Percentiles rank a stretch among this genome's conserved stretches.
Evolutionary conservation across 2,797 vertebrate species (phyloP).

Genomic region (Pseudomugil gertrudae): DNA sequence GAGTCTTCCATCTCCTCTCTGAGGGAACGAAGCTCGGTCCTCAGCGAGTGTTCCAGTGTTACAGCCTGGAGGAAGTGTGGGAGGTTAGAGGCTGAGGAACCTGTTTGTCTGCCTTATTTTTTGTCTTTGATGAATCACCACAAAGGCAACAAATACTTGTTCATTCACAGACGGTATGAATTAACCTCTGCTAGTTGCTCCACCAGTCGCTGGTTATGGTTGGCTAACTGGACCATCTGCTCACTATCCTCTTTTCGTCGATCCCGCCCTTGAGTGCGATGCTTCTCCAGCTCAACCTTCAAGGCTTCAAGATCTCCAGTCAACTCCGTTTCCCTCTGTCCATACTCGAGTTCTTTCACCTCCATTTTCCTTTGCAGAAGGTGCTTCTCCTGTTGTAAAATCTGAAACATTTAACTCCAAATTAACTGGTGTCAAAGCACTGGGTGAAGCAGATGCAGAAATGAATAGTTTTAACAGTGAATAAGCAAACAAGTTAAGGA

Average conservation of each 20-base stretch:
- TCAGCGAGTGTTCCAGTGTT: conserved; percentile 81
- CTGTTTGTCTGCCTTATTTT: conserved; percentile 70
- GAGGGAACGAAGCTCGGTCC: conserved; percentile 80
- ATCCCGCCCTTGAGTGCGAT: conserved; percentile 73
- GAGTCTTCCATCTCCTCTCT: conserved; percentile 84
- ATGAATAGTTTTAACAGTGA: no score
- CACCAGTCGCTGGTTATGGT: conserved; percentile 85
- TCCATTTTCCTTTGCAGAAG: conserved; percentile 79
- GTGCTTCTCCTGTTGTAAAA: conserved; percentile 82
- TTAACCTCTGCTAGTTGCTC: conserved; percentile 85
- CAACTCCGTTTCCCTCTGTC: conserved; percentile 80
- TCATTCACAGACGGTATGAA: conserved; percentile 15
- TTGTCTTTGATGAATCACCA: conserved; percentile 19
- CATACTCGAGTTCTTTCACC: conserved; percentile 72
- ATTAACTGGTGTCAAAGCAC: background rate
- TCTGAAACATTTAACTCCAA: conserved; percentile 59
- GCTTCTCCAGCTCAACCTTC: conserved; percentile 71
- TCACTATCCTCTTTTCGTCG: conserved; percentile 77
- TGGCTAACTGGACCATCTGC: conserved; percentile 80
- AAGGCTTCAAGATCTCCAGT: conserved; percentile 69
- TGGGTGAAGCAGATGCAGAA: background rate
- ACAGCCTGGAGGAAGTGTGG: conserved; percentile 72
- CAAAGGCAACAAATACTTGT: background rate
- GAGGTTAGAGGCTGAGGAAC: conserved; percentile 50
- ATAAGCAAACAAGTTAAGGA: no score